Base-by-base conservation (phyloP, 2,888 invertebrate genomes). In the Megamerina dolium region DNA sequence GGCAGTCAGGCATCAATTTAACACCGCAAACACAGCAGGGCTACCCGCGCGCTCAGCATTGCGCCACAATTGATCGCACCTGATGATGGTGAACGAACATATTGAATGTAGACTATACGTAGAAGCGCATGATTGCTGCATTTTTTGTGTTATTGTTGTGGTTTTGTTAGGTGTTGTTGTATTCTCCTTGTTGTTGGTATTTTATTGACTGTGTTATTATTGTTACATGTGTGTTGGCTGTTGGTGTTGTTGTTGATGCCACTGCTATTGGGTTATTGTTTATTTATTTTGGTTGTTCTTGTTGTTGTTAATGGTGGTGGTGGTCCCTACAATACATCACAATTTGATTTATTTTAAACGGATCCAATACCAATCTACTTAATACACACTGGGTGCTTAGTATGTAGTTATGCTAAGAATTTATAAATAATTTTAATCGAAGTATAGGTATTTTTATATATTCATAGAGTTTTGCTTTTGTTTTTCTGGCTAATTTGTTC, bases 251-350 rank as follows among this genome's bases (percentile, higher is more conserved):
- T 33, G 17, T 40, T 36, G 19, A 30, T 43, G 38, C 31, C 30
- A 31, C 32, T 43, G 38, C 32, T 34, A 31, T 46, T 6, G 10
- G 6, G 6, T 6, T 23, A 8, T 6, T 6, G 23, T 23, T 23
- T 23, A 10, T 23, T 23, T 23, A 23, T 23, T 8, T 23, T 23
- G 23, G 6, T 8, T 45, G 23, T 41, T 34, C 4, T 41, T 31
- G 16, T 23, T n/a, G 20, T 41, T 37, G 35, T 16, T 31, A 32
- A 20, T 41, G 14, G 39, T 34, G 42, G 42, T 37, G 48, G 48
- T 48, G 48, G 48, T 45, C 48, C 37, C 41, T 35, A n/a, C 23
- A 41, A 41, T 41, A 37, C 30, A 41, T 44, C 44, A 37, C 27
- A 41, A 41, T 44, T 38, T 43, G 43, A 48, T 41, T 44, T 41